Base-by-base conservation (phyloP, 1,140 invertebrate genomes). In the Papilio glaucus region DNA sequence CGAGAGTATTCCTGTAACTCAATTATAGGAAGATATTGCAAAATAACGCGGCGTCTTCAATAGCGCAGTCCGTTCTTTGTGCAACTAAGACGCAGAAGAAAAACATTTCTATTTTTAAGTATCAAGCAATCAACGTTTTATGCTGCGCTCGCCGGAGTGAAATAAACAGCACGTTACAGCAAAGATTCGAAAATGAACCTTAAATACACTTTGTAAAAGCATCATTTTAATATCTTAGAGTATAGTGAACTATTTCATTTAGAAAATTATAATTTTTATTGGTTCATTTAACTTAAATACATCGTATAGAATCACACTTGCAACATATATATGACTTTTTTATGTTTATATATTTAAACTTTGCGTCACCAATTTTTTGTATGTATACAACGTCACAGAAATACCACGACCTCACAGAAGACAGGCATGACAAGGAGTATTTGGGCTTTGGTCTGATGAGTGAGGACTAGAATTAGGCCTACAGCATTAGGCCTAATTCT, bases 71-170 rank as follows among this genome's bases (percentile, higher is more conserved):
- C 13, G 9, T 15, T 49, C 45, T 49, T 49, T 49, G 45, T 49
- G 42, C 42, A 45, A 18, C 42, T 15, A 15, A 45, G 45, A 21
- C 45, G 9, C 15, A 9, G 42, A 45, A n/a, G n/a, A 45, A 45
- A 42, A 45, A 45, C 41, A 42, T 42, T 42, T 45, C 42, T 15
- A 45, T 45, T 42, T 45, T 45, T 45, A 45, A 45, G 42, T 18
- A n/a, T 7, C 42, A 45, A 45, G 8, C 15, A 15, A n/a, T 45
- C n/a, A 42, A 42, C 41, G 10, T 45, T 45, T 21, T 21, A 53
- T 53, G 21, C 45, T 53, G 21, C 45, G 18, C 15, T 53, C 45
- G 15, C 42, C 42, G 18, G 42, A 6, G 42, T 15, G 45, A 53
- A 53, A 53, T 21, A 53, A 21, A 53, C 45, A 53, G 10, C 45